phyloP scores from a whole-genome alignment of 2,797 vertebrate genomes.

The Platyrinchus mystaceus region DNA sequence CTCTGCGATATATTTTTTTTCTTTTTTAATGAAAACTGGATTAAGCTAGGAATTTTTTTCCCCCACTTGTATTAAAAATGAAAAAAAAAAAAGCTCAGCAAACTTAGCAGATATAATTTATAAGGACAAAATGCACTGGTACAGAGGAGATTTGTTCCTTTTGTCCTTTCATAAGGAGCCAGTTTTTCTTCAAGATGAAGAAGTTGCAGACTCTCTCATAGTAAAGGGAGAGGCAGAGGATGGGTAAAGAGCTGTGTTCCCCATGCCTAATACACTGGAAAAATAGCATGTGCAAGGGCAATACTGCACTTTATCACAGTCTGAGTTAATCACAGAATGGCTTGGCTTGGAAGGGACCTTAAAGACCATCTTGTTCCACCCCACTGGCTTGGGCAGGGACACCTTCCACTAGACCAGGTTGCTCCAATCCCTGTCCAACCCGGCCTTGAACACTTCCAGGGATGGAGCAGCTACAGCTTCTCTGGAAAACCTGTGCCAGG shows the following conservation, averaged over 20 bases:
- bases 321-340: neutral
- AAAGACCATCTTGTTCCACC: accelerated
- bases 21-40: neutral
- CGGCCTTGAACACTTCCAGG: neutral
- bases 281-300: neutral
- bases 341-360: neutral
- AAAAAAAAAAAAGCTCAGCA: neutral
- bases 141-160: neutral
- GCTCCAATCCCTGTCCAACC: neutral
- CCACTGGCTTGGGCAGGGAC: neutral
- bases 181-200: neutral
- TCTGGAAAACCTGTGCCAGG: neutral
- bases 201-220: neutral
- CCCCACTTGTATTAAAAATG: neutral
- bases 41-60: neutral
- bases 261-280: neutral
- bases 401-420: neutral
- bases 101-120: neutral
- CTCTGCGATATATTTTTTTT: neutral
- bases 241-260: neutral
- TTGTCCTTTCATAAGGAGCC: neutral
- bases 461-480: neutral
- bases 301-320: neutral
- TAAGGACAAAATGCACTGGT: neutral
- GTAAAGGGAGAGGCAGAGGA: neutral